phyloP scores from a whole-genome alignment of 2,888 invertebrate genomes.

The Eilema griseolum region DNA sequence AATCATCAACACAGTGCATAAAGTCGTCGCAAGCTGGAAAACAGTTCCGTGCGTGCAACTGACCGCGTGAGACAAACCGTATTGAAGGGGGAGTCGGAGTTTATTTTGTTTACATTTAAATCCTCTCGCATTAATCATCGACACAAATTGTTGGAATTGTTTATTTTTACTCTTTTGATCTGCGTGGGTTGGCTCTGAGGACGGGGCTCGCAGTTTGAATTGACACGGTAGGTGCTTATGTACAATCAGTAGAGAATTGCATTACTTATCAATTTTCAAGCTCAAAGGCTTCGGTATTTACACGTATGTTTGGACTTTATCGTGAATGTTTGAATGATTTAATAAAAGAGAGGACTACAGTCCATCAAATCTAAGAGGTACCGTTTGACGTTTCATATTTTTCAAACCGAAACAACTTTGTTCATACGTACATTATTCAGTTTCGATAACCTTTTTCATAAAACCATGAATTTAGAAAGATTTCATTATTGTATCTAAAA shows the following conservation, averaged over 20 bases:
- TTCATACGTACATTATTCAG: no score
- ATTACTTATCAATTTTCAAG: background rate
- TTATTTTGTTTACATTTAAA: conserved; percentile 50
- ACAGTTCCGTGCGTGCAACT: conserved; percentile 21
- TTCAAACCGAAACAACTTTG: no score
- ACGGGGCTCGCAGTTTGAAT: conserved; percentile 7
- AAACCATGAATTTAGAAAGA: no score
- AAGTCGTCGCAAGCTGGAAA: conserved; percentile 33
- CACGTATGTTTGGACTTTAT: no score
- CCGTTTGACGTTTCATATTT: no score
- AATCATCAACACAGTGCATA: conserved; percentile 13
- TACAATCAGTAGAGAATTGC: conserved; percentile 6
- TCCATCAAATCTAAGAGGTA: no score
- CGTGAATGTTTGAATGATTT: no score
- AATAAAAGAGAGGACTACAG: no score
- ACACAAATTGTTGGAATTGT: conserved; percentile 30
- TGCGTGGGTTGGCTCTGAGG: conserved; percentile 20
- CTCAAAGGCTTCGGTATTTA: no score
- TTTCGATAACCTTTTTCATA: no score
- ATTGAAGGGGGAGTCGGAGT: conserved; percentile 22
- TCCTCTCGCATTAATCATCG: conserved; percentile 41
- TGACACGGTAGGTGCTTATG: conserved; percentile 1
- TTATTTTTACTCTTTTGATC: conserved; percentile 36
- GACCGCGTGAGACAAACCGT: conserved; percentile 39
- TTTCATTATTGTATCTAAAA: no score